These are phyloP conservation scores for Philhelius pedissequus DNA, from an alignment of 2,888 invertebrate species.

Conservation along the genomic window DNA sequence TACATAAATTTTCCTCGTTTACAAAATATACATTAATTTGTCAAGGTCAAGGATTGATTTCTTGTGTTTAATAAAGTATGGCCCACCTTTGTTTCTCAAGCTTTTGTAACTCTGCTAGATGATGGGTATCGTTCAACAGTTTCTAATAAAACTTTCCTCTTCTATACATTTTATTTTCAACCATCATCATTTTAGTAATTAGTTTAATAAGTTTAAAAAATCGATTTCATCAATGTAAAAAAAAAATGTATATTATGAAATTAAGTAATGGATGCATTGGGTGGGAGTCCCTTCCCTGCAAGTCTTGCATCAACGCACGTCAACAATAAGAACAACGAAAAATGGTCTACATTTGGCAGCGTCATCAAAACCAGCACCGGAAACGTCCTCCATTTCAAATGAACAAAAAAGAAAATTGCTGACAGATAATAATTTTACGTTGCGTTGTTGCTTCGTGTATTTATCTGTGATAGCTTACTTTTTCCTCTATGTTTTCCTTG, in stretches of 20 bases:
- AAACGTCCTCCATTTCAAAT: slow-evolving; percentile 41
- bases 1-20: too few species aligned
- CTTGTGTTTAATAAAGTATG: too few species aligned
- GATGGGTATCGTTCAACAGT: too few species aligned
- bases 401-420: slow-evolving; percentile 57
- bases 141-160: too few species aligned
- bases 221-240: neutral
- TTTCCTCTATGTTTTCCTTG: slow-evolving; percentile 50
- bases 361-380: slow-evolving; percentile 58
- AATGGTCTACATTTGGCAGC: slow-evolving; percentile 26
- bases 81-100: too few species aligned
- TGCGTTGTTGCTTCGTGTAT: slow-evolving; percentile 21
- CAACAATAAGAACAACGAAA: neutral
- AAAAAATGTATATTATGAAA: neutral
- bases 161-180: neutral
- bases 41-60: too few species aligned
- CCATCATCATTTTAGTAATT: neutral
- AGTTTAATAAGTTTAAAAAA: slow-evolving; percentile 7
- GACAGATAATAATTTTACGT: slow-evolving; percentile 43
- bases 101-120: too few species aligned
- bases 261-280: slow-evolving; percentile 28
- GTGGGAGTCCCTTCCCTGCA: too few species aligned
- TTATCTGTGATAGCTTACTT: slow-evolving; percentile 25
- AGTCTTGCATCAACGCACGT: slow-evolving; percentile 25
- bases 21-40: too few species aligned